Percentiles rank a stretch among this genome's conserved stretches.
Evolutionary conservation across 1,140 invertebrate species (phyloP).

Genomic region (Hermetia illucens): DNA sequence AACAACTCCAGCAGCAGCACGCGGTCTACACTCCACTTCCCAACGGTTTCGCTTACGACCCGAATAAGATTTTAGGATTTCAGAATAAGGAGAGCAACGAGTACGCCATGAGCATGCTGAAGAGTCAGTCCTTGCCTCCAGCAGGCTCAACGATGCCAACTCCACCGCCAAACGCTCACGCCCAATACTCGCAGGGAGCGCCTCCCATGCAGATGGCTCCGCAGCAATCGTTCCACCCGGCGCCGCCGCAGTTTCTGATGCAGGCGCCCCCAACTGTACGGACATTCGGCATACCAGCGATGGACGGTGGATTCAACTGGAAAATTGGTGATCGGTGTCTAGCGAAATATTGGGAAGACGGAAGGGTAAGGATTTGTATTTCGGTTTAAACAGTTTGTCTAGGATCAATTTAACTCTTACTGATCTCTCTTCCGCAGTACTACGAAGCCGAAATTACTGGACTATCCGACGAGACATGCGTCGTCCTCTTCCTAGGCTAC

Average conservation of each 20-base stretch:
- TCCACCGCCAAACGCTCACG: no score
- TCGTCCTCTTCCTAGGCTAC: slow-evolving; percentile 75
- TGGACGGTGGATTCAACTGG: slow-evolving; percentile 48
- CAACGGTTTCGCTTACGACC: slow-evolving; percentile 34
- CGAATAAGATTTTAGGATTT: slow-evolving; percentile 41
- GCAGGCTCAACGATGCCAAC: background rate
- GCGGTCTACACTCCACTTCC: slow-evolving; percentile 12
- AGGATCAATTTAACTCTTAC: background rate
- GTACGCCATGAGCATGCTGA: slow-evolving; percentile 36
- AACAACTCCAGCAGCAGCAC: slow-evolving; percentile 25
- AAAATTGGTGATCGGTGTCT: slow-evolving; percentile 66
- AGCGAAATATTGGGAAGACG: slow-evolving; percentile 87
- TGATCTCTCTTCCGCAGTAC: slow-evolving; percentile 45
- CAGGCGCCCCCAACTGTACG: background rate
- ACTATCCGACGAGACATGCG: slow-evolving; percentile 61
- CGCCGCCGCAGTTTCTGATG: slow-evolving; percentile 2
- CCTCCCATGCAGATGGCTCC: background rate
- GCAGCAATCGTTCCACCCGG: slow-evolving; percentile 5
- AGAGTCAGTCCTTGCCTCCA: slow-evolving; percentile 18
- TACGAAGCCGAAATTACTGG: slow-evolving; percentile 72
- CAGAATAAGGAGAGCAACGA: slow-evolving; percentile 43
- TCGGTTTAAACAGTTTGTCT: slow-evolving; percentile 4
- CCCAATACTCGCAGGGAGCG: no score
- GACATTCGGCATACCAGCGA: slow-evolving; percentile 10
- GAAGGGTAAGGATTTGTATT: slow-evolving; percentile 44